Evolutionary conservation across 2,797 vertebrate genomes (phyloP).

Genomic region (Pseudomugil gertrudae): DNA sequence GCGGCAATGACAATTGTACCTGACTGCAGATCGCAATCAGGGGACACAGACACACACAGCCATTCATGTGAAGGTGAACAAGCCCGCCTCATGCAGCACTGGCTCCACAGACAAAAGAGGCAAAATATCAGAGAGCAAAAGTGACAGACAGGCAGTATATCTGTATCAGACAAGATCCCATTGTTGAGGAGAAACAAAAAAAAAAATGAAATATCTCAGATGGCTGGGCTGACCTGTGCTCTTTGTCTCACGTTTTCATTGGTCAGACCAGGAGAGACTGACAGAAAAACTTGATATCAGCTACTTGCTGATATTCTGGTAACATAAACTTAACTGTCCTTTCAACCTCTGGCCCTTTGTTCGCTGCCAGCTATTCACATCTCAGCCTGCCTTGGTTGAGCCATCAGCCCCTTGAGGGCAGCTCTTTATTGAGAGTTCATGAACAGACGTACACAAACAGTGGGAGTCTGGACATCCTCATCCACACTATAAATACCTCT

Average conservation of each 20-base stretch:
- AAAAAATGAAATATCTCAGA: slow-evolving; percentile 52
- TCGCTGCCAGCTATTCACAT: slow-evolving; percentile 54
- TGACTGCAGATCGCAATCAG: slow-evolving; percentile 78
- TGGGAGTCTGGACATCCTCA: slow-evolving; percentile 35
- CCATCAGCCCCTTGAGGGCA: slow-evolving; percentile 24
- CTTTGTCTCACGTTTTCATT: slow-evolving; percentile 55
- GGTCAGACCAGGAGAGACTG: slow-evolving; percentile 55
- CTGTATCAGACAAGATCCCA: slow-evolving; percentile 68
- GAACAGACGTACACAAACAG: slow-evolving; percentile 28
- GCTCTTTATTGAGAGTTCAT: slow-evolving; percentile 27
- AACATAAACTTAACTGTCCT: slow-evolving; percentile 64
- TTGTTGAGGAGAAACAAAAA: slow-evolving; percentile 67
- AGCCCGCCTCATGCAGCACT: slow-evolving; percentile 6
- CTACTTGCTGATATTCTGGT: slow-evolving; percentile 56
- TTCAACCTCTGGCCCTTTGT: slow-evolving; percentile 47
- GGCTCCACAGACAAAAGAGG: slow-evolving; percentile 55
- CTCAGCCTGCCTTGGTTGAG: slow-evolving; percentile 15
- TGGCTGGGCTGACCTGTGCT: slow-evolving; percentile 50
- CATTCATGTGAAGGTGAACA: slow-evolving; percentile 39
- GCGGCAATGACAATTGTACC: slow-evolving; percentile 63
- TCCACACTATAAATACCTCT: slow-evolving; percentile 58
- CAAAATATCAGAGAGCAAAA: slow-evolving; percentile 69
- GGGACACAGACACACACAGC: slow-evolving; percentile 41
- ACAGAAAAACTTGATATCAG: slow-evolving; percentile 64
- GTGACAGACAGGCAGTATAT: slow-evolving; percentile 72